Evolutionary conservation across 2,797 vertebrate species (phyloP).

Genomic region (Glossophaga mutica): DNA sequence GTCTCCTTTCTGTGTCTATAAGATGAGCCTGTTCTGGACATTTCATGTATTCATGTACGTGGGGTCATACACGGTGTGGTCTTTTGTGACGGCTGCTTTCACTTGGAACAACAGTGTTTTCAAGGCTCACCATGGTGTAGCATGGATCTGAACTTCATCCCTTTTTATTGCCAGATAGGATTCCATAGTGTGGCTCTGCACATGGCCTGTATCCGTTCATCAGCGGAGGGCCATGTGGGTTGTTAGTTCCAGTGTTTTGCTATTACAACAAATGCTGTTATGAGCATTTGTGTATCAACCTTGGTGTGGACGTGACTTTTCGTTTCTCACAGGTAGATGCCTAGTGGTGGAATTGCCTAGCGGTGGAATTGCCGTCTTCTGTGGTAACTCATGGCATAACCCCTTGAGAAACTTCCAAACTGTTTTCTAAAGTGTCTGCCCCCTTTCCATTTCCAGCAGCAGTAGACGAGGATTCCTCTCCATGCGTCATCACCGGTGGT

Average conservation of each 20-base stretch:
- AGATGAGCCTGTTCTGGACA: not conserved
- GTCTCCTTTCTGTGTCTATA: not conserved
- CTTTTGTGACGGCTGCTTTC: not conserved
- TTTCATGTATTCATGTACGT: no score
- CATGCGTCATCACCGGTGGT: not conserved
- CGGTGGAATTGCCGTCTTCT: not conserved
- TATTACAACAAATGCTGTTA: not conserved
- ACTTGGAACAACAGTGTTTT: not conserved
- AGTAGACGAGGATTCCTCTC: not conserved
- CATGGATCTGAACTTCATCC: not conserved
- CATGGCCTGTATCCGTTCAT: not conserved
- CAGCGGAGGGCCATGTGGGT: not conserved
- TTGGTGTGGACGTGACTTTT: not conserved
- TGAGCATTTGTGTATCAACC: not conserved
- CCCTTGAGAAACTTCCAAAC: not conserved
- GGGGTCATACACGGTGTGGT: fast-evolving
- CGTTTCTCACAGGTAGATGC: not conserved
- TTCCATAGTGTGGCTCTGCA: fast-evolving
- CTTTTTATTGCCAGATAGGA: not conserved
- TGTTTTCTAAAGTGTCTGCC: not conserved
- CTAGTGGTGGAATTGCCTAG: not conserved
- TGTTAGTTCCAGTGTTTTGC: not conserved
- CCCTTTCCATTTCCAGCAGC: not conserved
- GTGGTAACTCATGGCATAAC: not conserved
- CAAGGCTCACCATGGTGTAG: not conserved